A percentile compares a stretch with the other conserved stretches of the same genome.
These are phyloP conservation scores for Paracentrotus lividus DNA, from an alignment of 53 echinoderm and acorn worm species.

Conservation along the genomic window DNA sequence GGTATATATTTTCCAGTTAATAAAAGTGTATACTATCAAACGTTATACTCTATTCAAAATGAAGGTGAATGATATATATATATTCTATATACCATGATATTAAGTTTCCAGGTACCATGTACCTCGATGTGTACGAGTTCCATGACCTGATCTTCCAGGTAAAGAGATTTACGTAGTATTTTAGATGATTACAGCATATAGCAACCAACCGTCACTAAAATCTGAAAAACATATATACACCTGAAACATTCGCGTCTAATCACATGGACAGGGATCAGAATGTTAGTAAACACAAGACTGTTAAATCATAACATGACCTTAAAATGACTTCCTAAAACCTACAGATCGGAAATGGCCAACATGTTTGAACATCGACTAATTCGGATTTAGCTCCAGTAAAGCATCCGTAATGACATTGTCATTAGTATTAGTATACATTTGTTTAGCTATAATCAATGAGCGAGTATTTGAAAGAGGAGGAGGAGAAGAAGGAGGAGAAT, in stretches of 20 bases:
- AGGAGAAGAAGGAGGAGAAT: neutral
- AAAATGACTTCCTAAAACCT: slow-evolving; percentile 56
- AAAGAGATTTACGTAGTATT: neutral
- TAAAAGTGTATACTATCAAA: neutral
- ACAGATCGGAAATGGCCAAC: slow-evolving; percentile 40
- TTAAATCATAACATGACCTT: slow-evolving; percentile 57
- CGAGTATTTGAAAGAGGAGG: slow-evolving; percentile 43
- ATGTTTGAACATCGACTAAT: slow-evolving; percentile 67
- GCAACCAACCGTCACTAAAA: slow-evolving; percentile 33
- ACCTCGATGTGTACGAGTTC: no score
- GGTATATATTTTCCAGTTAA: no score
- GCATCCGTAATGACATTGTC: slow-evolving; percentile 67
- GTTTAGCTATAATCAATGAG: slow-evolving; percentile 68
- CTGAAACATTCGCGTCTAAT: slow-evolving; percentile 27
- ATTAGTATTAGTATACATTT: slow-evolving; percentile 62
- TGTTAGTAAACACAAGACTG: slow-evolving; percentile 33
- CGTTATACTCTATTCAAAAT: neutral
- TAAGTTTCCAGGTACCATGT: neutral
- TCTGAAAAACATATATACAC: slow-evolving; percentile 45
- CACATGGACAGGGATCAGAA: slow-evolving; percentile 35
- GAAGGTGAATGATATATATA: neutral
- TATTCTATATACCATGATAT: neutral
- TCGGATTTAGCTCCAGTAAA: slow-evolving; percentile 68
- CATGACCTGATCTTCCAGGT: neutral
- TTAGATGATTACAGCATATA: neutral